Conservation (phyloP, 2,113 vertebrate genomes). For the Siniperca knerii region DNA sequence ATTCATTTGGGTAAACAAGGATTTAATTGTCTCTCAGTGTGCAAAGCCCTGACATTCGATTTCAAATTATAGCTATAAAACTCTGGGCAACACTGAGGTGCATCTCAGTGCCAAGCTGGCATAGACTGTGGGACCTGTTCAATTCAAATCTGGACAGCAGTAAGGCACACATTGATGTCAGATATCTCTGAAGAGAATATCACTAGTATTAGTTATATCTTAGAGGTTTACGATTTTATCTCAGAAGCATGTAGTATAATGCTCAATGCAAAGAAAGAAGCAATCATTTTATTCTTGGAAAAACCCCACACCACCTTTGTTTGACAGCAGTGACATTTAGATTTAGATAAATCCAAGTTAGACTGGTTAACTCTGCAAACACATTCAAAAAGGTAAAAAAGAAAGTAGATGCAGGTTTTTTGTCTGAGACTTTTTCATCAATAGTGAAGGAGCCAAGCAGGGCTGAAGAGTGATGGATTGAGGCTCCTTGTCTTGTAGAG, state of each 20-base stretch:
- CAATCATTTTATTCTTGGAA: not conserved
- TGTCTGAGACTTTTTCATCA: constrained; percentile 51
- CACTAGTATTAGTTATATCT: not conserved
- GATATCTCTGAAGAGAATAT: not conserved
- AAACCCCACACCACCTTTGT: constrained; percentile 28
- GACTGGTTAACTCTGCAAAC: constrained; percentile 46
- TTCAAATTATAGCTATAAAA: constrained; percentile 80
- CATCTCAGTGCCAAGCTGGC: constrained; percentile 52
- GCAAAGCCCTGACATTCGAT: constrained; percentile 79
- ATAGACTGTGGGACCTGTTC: constrained; percentile 38
- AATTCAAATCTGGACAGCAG: constrained; percentile 29
- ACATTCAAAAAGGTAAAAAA: constrained; percentile 29
- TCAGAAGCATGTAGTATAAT: not conserved
- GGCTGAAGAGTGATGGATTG: constrained; percentile 55
- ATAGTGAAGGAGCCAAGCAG: constrained; percentile 32
- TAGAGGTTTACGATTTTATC: not conserved
- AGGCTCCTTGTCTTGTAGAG: constrained; percentile 40
- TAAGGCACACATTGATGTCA: constrained; percentile 18
- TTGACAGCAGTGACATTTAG: constrained; percentile 47
- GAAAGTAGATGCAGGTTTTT: constrained; percentile 19
- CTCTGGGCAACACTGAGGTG: constrained; percentile 44
- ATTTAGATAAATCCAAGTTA: constrained; percentile 18
- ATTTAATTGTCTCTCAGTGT: constrained; percentile 74
- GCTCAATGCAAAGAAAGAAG: not conserved
- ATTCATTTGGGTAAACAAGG: constrained; percentile 74